Evolutionary conservation across 23 tunicate genomes (phyloP).

Genomic region (Oikopleura dioica): DNA sequence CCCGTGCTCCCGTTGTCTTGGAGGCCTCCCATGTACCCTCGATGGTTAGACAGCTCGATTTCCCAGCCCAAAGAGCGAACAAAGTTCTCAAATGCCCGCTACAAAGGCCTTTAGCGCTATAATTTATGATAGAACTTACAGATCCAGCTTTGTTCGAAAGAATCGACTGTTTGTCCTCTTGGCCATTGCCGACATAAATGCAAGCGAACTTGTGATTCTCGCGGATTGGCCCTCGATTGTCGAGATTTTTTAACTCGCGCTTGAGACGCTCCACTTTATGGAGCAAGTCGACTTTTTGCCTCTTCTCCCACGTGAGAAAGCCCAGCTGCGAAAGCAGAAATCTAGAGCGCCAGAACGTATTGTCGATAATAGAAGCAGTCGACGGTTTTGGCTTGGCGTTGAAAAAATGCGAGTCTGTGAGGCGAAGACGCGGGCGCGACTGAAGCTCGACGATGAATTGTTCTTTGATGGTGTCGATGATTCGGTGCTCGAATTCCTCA

Average conservation of each 20-base stretch:
- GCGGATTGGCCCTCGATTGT: constrained; percentile 37
- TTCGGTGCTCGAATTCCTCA: not conserved
- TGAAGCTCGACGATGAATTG: not conserved
- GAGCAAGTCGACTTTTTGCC: constrained; percentile 32
- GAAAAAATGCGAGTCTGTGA: too few species aligned
- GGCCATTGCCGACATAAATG: constrained; percentile 55
- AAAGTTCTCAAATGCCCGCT: not conserved
- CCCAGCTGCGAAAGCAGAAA: constrained; percentile 46
- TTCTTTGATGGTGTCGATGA: not conserved
- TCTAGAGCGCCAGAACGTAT: constrained; percentile 40
- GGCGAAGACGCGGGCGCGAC: too few species aligned
- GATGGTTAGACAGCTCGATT: constrained; percentile 43
- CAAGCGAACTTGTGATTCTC: constrained; percentile 95
- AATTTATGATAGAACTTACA: not conserved
- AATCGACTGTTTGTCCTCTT: constrained; percentile 59
- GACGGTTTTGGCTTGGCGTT: too few species aligned
- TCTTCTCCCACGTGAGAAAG: constrained; percentile 52
- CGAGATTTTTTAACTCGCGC: constrained; percentile 66
- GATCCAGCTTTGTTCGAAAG: constrained; percentile 63
- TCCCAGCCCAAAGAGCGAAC: not conserved
- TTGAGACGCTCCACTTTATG: constrained; percentile 53
- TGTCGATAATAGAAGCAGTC: not conserved
- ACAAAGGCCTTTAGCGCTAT: not conserved
- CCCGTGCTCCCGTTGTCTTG: constrained; percentile 53
- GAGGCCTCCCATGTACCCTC: constrained; percentile 62